phyloP scores from a whole-genome alignment of 1,140 invertebrate genomes.

The Marisa cornuarietis region DNA sequence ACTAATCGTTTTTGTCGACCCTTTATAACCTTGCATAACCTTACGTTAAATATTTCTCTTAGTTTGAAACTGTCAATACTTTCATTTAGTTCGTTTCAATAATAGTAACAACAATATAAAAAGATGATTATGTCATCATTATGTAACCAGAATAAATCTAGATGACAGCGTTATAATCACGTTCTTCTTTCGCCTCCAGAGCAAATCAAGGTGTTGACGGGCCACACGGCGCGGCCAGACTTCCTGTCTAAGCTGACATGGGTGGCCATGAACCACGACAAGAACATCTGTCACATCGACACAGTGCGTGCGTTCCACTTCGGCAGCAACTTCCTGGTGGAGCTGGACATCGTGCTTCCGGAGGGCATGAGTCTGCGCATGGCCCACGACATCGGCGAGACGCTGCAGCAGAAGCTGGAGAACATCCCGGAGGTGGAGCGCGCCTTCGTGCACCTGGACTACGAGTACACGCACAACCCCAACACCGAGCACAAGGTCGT shows the following conservation, averaged over 20 bases:
- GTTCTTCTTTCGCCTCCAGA: conserved; percentile 41
- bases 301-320: conserved; percentile 70
- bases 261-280: conserved; percentile 65
- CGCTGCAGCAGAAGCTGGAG: conserved; percentile 67
- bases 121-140: too few species aligned
- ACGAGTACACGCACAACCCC: conserved; percentile 64
- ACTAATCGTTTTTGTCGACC: neutral
- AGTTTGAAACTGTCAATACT: too few species aligned
- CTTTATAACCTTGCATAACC: neutral
- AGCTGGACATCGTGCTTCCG: conserved; percentile 65
- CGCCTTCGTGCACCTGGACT: conserved; percentile 70
- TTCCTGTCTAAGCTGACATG: conserved; percentile 65
- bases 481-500: conserved; percentile 58
- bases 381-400: conserved; percentile 68
- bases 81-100: too few species aligned
- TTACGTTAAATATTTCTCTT: too few species aligned
- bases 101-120: too few species aligned
- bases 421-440: conserved; percentile 67
- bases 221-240: conserved; percentile 62
- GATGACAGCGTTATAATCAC: too few species aligned
- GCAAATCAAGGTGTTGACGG: conserved; percentile 62
- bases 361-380: conserved; percentile 65
- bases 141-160: too few species aligned
- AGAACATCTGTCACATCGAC: conserved; percentile 63
- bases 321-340: conserved; percentile 65